A percentile compares a stretch with the other conserved stretches of the same genome.
Evolutionary conservation across 1,140 invertebrate species (phyloP).

Genomic region (Drosophila pachea): DNA sequence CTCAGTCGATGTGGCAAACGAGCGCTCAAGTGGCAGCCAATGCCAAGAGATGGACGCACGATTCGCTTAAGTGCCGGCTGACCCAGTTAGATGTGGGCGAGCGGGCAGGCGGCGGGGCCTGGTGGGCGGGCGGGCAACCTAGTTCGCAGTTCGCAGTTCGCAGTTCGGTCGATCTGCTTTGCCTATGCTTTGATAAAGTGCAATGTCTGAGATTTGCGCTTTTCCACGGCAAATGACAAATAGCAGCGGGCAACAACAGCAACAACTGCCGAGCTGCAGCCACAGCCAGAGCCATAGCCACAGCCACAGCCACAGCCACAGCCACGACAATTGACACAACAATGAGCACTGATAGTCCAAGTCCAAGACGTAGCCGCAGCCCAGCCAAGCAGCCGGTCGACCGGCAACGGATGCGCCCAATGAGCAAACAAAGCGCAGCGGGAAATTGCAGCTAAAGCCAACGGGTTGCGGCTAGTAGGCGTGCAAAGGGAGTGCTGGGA

Average conservation of each 20-base stretch:
- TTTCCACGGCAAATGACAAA: slow-evolving; percentile 65
- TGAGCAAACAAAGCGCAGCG: slow-evolving; percentile 76
- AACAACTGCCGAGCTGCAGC: slow-evolving; percentile 38
- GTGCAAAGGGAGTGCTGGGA: neutral
- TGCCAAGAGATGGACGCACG: slow-evolving; percentile 69
- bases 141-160: too few species aligned
- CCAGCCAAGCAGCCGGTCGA: slow-evolving; percentile 7
- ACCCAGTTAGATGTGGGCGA: slow-evolving; percentile 58
- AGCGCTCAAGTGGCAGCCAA: slow-evolving; percentile 64
- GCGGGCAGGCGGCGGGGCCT: slow-evolving; percentile 9
- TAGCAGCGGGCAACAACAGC: slow-evolving; percentile 30
- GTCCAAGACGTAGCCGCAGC: slow-evolving; percentile 21
- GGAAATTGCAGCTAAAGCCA: slow-evolving; percentile 62
- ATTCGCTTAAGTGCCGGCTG: slow-evolving; percentile 70
- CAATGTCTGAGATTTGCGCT: slow-evolving; percentile 68
- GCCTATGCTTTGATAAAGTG: slow-evolving; percentile 69
- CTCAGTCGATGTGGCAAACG: slow-evolving; percentile 12
- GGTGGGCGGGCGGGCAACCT: neutral
- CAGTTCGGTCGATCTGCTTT: slow-evolving; percentile 29
- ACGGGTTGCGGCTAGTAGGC: neutral
- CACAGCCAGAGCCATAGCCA: slow-evolving; percentile 62
- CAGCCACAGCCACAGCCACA: slow-evolving; percentile 40
- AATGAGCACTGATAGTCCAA: slow-evolving; percentile 59
- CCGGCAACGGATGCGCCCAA: slow-evolving; percentile 76
- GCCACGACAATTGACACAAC: slow-evolving; percentile 74